A percentile compares a stretch with the other conserved stretches of the same genome.
Conservation (phyloP, 2,113 vertebrate species). For the Clarias batrachus region DNA sequence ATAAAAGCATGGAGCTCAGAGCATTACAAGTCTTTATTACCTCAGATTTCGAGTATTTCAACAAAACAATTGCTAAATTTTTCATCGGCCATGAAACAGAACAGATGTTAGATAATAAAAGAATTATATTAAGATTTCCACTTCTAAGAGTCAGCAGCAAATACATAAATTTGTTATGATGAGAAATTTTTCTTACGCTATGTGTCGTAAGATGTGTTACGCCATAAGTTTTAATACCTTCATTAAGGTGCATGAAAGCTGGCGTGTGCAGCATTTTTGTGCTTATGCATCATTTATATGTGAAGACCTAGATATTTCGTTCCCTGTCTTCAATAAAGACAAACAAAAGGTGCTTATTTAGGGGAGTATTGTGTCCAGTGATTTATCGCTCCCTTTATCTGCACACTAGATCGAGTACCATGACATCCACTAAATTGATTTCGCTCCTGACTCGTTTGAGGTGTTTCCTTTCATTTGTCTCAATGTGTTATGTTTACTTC, state of each 20-base stretch:
- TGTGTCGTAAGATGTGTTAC: background rate
- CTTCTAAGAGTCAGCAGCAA: background rate
- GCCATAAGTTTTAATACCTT: background rate
- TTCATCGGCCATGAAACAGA: background rate
- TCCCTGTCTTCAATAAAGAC: constrained; percentile 15
- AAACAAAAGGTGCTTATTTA: constrained; percentile 34
- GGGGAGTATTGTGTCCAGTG: constrained; percentile 28
- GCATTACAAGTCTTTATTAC: background rate
- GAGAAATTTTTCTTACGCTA: background rate
- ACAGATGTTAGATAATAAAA: background rate
- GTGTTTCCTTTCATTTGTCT: constrained; percentile 34
- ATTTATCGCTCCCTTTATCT: constrained; percentile 36
- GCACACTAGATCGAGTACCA: constrained; percentile 32
- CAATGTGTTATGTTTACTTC: constrained; percentile 26
- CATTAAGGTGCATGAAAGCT: background rate
- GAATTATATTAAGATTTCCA: background rate
- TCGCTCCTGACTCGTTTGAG: constrained; percentile 5
- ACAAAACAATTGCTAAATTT: background rate
- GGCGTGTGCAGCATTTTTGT: background rate
- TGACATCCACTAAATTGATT: constrained; percentile 24
- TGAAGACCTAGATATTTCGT: constrained; percentile 1
- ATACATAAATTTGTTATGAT: background rate
- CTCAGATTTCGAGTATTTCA: background rate
- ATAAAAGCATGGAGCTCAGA: background rate
- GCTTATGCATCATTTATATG: background rate